Evolutionary conservation across 2,888 invertebrate species (phyloP), one percentile per base, ranked within the genome.

Genomic region (Apodemia duryi): DNA sequence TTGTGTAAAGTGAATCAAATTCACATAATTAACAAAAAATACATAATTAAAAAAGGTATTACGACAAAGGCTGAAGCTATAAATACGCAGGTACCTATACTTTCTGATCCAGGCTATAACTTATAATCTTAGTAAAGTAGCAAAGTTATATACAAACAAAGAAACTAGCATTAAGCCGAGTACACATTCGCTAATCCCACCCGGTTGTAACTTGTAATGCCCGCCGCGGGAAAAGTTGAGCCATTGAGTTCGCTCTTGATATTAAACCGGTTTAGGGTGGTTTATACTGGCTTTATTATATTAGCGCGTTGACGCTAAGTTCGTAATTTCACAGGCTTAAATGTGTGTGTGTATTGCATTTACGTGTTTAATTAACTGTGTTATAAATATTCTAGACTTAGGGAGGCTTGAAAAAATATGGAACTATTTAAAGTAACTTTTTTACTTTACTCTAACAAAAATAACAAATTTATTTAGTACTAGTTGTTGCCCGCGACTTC

Each of bases 201-300:
- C 74, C 75, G 80, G 80, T 82, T 83, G 84, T 84, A 84, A 84
- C 68, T 71, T 71, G 70, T 69, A 68, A 71, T 82, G 80, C 83
- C 78, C 76, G 76, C 79, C 82, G 80, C 83, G 81, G 78, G 82
- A 80, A 84, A 86, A 86, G 83, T 85, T 84, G 81, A 83, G 79
- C 81, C 77, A 80, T 80, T 71, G 71, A 64, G 72, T 75, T 77
- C 81, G 78, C 82, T 81, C 84, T 84, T 83, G 84, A 87, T 87
- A 88, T 88, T 88, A 87, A 87, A 87, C 86, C 80, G 81, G 85
- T 86, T 89, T 83, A 85, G 79, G 82, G 82, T 77, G 86, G 86
- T 87, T 86, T 85, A 86, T 81, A 78, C 84, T 80, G 86, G 88
- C 84, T 90, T 88, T 86, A 88, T 88, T 87, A 87, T 88, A 90